Conservation (phyloP, 1,140 invertebrate species). For the Ceratina calcarata region DNA sequence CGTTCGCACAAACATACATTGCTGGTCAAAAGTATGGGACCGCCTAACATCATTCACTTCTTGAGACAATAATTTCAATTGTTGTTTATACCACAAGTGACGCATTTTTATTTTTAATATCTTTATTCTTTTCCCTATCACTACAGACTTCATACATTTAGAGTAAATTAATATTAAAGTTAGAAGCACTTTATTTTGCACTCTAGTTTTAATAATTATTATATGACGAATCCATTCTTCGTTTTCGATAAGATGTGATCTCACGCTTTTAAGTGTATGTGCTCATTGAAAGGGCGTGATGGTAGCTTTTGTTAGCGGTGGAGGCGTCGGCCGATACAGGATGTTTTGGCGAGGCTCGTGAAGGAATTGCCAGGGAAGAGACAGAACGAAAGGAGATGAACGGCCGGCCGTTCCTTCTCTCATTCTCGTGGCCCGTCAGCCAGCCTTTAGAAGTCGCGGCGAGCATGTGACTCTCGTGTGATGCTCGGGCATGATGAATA, state of each 20-base stretch:
- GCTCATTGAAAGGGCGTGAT: constrained; percentile 5
- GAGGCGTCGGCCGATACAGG: constrained; percentile 57
- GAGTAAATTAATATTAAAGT: too few species aligned
- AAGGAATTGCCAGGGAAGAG: constrained; percentile 64
- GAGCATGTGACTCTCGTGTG: constrained; percentile 12
- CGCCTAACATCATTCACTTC: too few species aligned
- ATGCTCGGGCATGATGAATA: constrained; percentile 34
- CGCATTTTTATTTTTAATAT: constrained; percentile 12
- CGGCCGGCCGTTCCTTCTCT: not conserved
- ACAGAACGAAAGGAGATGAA: constrained; percentile 16
- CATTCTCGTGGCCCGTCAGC: not conserved
- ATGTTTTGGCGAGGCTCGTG: constrained; percentile 67
- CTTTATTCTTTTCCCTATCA: constrained; percentile 1
- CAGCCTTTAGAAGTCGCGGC: constrained; percentile 27
- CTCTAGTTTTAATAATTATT: too few species aligned
- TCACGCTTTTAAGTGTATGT: too few species aligned
- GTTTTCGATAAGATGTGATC: too few species aligned
- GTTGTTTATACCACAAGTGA: not conserved
- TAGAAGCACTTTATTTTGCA: too few species aligned
- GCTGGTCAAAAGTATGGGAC: too few species aligned
- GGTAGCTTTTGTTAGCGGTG: constrained; percentile 55
- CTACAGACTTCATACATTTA: too few species aligned
- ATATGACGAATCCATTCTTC: too few species aligned
- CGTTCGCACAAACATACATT: too few species aligned
- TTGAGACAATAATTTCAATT: too few species aligned